Evolutionary conservation across 2,113 vertebrate species (phyloP).

Genomic region (Pipra filicauda): DNA sequence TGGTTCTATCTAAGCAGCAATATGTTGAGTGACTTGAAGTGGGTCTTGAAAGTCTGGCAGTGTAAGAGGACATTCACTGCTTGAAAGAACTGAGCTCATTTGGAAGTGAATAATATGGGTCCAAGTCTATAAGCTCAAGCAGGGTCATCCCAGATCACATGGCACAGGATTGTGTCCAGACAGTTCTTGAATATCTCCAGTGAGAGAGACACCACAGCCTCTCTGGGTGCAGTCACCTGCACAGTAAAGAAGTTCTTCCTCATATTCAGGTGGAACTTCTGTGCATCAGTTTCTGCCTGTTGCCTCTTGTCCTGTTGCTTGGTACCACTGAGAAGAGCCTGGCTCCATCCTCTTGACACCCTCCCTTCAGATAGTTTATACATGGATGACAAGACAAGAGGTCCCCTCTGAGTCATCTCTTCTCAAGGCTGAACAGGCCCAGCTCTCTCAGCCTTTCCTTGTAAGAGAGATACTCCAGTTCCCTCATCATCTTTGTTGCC

Average conservation of each 20-base stretch:
- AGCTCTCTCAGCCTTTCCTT: neutral
- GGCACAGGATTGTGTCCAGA: neutral
- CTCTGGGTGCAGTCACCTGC: neutral
- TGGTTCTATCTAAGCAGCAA: constrained; percentile 3
- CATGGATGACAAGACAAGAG: neutral
- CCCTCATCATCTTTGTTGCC: neutral
- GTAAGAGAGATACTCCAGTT: neutral
- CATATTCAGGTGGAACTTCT: neutral
- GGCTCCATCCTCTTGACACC: neutral
- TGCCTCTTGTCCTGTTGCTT: neutral
- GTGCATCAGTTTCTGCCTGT: neutral
- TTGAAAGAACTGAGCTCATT: neutral
- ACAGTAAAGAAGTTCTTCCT: neutral
- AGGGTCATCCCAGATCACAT: neutral
- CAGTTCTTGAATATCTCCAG: neutral
- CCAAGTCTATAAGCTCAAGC: neutral
- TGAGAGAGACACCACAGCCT: neutral
- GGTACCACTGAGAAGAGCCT: neutral
- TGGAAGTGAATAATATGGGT: neutral
- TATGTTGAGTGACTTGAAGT: constrained; percentile 1
- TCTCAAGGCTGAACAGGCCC: neutral
- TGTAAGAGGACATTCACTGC: neutral
- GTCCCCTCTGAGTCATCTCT: neutral
- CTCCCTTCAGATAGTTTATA: neutral
- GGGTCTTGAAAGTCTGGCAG: neutral